These are phyloP conservation scores for Tonatia bakeri DNA, from an alignment of 2,113 vertebrate species.

Conservation along the genomic window DNA sequence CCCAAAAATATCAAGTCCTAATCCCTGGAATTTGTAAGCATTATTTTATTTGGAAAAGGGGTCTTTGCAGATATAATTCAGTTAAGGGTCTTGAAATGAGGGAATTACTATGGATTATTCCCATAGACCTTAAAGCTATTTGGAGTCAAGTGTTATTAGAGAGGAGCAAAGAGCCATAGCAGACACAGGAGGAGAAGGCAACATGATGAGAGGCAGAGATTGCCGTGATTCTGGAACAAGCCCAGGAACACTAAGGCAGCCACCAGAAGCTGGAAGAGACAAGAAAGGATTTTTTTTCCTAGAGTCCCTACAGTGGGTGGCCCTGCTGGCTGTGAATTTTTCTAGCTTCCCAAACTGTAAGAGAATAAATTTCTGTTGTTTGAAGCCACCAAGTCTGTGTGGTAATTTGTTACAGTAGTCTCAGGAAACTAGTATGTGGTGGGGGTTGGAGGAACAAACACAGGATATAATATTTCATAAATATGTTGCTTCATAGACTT, in stretches of 20 bases:
- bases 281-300: background rate
- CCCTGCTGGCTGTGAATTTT: background rate
- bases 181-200: background rate
- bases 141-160: background rate
- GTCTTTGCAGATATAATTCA: background rate
- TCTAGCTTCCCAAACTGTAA: background rate
- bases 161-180: background rate
- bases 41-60: background rate
- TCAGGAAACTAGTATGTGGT: background rate
- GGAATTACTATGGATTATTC: background rate
- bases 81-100: background rate
- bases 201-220: background rate
- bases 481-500: background rate
- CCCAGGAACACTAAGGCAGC: background rate
- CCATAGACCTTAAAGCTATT: background rate
- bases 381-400: background rate
- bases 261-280: background rate
- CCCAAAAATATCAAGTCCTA: background rate
- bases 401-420: background rate
- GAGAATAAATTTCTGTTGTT: background rate
- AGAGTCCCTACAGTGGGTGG: background rate
- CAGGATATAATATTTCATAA: background rate
- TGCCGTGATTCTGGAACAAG: background rate
- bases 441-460: background rate
- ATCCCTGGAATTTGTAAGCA: background rate